Evolutionary conservation across 2,888 invertebrate genomes (phyloP).

Genomic region (Drosophila stalkeri): DNA sequence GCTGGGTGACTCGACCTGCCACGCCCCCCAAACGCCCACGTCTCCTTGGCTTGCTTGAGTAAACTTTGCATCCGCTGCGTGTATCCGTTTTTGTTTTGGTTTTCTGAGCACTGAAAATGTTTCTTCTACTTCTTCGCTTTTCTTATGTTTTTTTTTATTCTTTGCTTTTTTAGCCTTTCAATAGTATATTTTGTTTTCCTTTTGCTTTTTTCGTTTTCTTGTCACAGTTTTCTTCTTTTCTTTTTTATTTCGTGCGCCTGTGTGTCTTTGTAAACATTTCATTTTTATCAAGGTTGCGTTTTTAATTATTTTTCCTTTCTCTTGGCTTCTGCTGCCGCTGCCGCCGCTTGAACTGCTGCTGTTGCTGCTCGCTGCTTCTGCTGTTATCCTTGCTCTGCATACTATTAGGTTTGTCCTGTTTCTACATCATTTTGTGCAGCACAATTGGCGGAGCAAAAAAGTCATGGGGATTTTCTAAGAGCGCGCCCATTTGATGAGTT

Average conservation of each 20-base stretch:
- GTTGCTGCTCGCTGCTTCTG: conserved; percentile 4
- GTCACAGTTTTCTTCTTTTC: conserved; percentile 61
- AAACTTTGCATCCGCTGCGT: conserved; percentile 78
- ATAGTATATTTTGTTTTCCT: conserved; percentile 42
- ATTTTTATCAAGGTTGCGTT: conserved; percentile 84
- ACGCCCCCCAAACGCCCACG: conserved; percentile 4
- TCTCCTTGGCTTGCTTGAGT: conserved; percentile 61
- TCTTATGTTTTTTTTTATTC: neutral
- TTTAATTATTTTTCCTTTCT: conserved; percentile 84
- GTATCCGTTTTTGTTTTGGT: conserved; percentile 76
- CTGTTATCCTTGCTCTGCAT: conserved; percentile 54
- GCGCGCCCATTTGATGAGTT: conserved; percentile 72
- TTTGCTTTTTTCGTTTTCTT: conserved; percentile 33
- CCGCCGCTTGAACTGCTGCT: conserved; percentile 20
- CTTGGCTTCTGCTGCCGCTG: conserved; percentile 42
- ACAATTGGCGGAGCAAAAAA: conserved; percentile 38
- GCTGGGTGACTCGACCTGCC: neutral
- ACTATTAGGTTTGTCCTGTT: conserved; percentile 71
- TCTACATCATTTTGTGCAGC: conserved; percentile 76
- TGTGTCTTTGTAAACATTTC: conserved; percentile 82
- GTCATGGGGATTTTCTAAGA: conserved; percentile 51
- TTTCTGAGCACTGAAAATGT: conserved; percentile 67
- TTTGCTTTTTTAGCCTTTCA: conserved; percentile 64
- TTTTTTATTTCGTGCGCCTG: conserved; percentile 50
- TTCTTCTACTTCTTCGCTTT: conserved; percentile 33